Evolutionary conservation across 2,888 invertebrate species (phyloP), one percentile per base, ranked within the genome.

Genomic region (Glaucopsyche alexis): DNA sequence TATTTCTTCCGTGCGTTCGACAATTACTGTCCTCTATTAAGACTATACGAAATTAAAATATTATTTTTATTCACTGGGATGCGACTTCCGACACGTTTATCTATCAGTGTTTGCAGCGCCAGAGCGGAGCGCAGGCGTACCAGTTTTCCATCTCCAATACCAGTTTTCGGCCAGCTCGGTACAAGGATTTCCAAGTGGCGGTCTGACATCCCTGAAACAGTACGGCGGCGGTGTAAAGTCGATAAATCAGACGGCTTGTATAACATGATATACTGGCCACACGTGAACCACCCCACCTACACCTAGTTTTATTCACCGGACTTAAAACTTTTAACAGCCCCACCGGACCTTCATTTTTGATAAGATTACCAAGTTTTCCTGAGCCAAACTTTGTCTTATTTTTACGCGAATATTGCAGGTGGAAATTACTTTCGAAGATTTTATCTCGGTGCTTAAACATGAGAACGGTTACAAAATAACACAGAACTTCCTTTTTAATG

Each of bases 241-340:
- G n/a, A 75, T 75, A 75, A 74, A 74, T 75, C 71, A 75, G 72
- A 16, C 71, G 72, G 66, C 69, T 69, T 71, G 71, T 72, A 71
- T 72, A 50, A 64, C 55, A 50, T 74, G 75, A 75, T 73, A 49
- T 74, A 74, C 73, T 16, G 74, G 69, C 73, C 45, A 69, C 71
- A 80, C 82, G 79, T 81, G 82, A 79, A 78, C 79, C 60, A 60
- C 29, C 60, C 19, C 55, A 55, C 55, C 60, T 60, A 60, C 60
- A 47, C 49, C 69, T 14, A 72, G 19, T 52, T 66, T 72, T 50
- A 50, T 50, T 38, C 50, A 13, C 72, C 38, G 67, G 19, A 50
- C 50, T 71, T 71, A 60, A 72, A 72, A 67, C 72, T 69, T 69
- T 69, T 49, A 72, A 52, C 66, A 50, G 69, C 67, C 67, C 67